Percentiles rank a stretch among this genome's conserved stretches.
Evolutionary conservation across 2,797 vertebrate species (phyloP).

Genomic region (Sciurus carolinensis): DNA sequence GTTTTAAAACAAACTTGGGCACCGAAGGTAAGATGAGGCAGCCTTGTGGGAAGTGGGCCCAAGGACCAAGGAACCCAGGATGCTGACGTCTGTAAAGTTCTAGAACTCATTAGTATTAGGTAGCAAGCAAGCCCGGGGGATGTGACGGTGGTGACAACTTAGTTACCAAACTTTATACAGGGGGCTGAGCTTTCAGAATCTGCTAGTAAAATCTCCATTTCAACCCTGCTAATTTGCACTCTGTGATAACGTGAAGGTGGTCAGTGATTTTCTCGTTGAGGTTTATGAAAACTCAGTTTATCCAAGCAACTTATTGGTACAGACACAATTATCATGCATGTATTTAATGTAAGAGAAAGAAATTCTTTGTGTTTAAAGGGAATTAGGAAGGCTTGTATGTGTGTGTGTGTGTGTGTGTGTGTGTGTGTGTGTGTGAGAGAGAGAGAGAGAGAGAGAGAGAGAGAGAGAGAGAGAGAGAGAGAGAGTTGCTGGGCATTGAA

Average conservation of each 20-base stretch:
- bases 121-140: slow-evolving; percentile 45
- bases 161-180: slow-evolving; percentile 36
- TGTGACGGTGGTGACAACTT: background rate
- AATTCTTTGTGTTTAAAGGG: background rate
- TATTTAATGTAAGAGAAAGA: slow-evolving; percentile 45
- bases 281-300: slow-evolving; percentile 4
- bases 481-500: too few species aligned
- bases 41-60: background rate
- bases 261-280: background rate
- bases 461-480: too few species aligned
- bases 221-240: slow-evolving; percentile 31
- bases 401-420: too few species aligned
- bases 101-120: background rate
- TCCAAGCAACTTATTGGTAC: background rate
- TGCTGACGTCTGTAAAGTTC: slow-evolving; percentile 56
- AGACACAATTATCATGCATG: slow-evolving; percentile 15
- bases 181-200: slow-evolving; percentile 41
- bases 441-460: too few species aligned
- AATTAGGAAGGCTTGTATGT: background rate
- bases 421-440: too few species aligned
- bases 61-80: background rate
- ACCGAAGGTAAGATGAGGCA: background rate
- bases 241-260: background rate
- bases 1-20: slow-evolving; percentile 38
- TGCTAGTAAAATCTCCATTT: slow-evolving; percentile 22